phyloP scores from a whole-genome alignment of 2,113 vertebrate species.

The Ammospiza nelsoni region DNA sequence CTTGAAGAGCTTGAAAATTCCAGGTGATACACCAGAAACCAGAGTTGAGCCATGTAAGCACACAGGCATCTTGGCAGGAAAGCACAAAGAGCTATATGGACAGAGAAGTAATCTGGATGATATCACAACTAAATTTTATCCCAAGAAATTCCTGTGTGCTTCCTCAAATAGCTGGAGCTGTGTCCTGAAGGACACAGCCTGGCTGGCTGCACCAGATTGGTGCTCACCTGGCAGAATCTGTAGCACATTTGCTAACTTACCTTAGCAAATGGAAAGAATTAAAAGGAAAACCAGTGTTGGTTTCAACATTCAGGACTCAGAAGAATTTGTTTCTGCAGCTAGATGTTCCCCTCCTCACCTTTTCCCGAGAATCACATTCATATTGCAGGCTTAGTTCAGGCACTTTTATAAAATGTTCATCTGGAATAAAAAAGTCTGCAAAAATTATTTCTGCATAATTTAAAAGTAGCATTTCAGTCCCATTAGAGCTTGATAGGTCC shows the following conservation, averaged over 20 bases:
- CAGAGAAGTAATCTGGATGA: not conserved
- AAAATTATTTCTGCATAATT: constrained; percentile 68
- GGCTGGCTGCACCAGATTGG: not conserved
- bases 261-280: constrained; percentile 40
- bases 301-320: constrained; percentile 73
- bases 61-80: not conserved
- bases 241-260: constrained; percentile 19
- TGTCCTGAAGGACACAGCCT: not conserved
- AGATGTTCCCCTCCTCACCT: constrained; percentile 32
- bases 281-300: constrained; percentile 66
- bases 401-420: constrained; percentile 78
- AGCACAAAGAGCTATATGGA: not conserved
- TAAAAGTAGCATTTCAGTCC: constrained; percentile 62
- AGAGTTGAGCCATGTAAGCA: not conserved
- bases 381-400: constrained; percentile 77
- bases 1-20: constrained; percentile 47
- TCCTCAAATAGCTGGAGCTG: not conserved
- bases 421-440: constrained; percentile 76
- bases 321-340: constrained; percentile 52
- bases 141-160: not conserved
- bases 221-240: constrained; percentile 13
- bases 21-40: constrained; percentile 18
- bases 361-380: constrained; percentile 68
- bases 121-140: not conserved
- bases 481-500: constrained; percentile 47